A percentile compares a stretch with the other conserved stretches of the same genome.
These are phyloP conservation scores for Cactoblastis cactorum DNA, from an alignment of 2,888 invertebrate species.

Conservation along the genomic window DNA sequence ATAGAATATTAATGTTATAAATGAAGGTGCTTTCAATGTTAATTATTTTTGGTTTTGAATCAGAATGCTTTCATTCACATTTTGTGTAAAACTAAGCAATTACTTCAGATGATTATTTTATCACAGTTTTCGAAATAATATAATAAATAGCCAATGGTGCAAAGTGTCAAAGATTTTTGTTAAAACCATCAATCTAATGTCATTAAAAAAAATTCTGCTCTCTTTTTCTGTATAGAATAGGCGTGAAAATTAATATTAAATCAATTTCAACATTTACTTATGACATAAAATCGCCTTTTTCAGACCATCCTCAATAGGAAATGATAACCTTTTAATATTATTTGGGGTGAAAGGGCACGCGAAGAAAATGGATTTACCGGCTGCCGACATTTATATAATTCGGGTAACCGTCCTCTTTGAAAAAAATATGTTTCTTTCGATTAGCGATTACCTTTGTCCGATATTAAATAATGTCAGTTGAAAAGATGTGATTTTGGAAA, in stretches of 20 bases:
- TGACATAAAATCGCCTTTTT: not conserved
- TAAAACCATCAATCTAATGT: too few species aligned
- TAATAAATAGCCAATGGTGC: too few species aligned
- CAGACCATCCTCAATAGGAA: conserved; percentile 1
- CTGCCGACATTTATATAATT: conserved; percentile 1
- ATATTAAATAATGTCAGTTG: not conserved
- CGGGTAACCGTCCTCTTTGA: not conserved
- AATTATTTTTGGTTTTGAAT: too few species aligned
- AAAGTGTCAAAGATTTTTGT: too few species aligned
- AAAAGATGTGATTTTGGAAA: not conserved
- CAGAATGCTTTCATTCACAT: too few species aligned
- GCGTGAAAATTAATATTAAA: not conserved
- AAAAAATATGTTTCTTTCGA: conserved; percentile 9
- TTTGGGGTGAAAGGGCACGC: conserved; percentile 9
- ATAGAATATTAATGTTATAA: too few species aligned
- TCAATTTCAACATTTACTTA: conserved; percentile 1
- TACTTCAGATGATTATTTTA: too few species aligned
- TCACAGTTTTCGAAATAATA: too few species aligned
- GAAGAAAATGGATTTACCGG: conserved; percentile 5
- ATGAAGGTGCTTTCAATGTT: too few species aligned
- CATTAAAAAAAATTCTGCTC: too few species aligned
- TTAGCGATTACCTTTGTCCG: not conserved
- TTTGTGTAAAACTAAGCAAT: too few species aligned
- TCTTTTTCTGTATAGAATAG: too few species aligned
- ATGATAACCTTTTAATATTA: conserved; percentile 13